phyloP scores from a whole-genome alignment of 1,140 invertebrate genomes.

The Scaptomyza pallida region DNA sequence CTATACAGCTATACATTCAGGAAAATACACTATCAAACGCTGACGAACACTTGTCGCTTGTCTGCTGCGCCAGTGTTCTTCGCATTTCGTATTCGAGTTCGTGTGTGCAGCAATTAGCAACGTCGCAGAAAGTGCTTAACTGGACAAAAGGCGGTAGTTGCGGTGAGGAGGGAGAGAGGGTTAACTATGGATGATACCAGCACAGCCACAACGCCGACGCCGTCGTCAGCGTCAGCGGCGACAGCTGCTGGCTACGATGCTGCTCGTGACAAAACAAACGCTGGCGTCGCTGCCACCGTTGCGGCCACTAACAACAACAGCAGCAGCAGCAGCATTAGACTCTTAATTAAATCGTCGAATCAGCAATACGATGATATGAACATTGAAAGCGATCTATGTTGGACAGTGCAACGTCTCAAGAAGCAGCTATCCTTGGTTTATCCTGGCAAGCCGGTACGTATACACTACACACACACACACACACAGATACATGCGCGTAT shows the following conservation, averaged over 20 bases:
- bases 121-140: constrained; percentile 50
- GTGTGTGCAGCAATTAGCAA: constrained; percentile 50
- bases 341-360: constrained; percentile 94
- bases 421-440: constrained; percentile 92
- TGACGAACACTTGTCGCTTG: constrained; percentile 51
- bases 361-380: constrained; percentile 94
- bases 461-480: constrained; percentile 37
- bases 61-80: constrained; percentile 19
- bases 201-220: constrained; percentile 55
- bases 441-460: constrained; percentile 94
- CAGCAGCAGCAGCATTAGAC: constrained; percentile 51
- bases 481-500: constrained; percentile 9
- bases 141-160: background rate
- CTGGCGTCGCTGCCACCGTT: constrained; percentile 16
- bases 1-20: constrained; percentile 27
- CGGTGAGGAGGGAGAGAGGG: constrained; percentile 17
- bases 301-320: background rate
- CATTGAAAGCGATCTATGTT: constrained; percentile 91
- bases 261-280: constrained; percentile 52
- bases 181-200: constrained; percentile 67
- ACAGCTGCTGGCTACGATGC: constrained; percentile 73
- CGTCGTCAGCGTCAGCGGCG: constrained; percentile 54
- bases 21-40: constrained; percentile 26
- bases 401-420: constrained; percentile 94
- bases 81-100: constrained; percentile 9